Percentiles rank a stretch among this genome's conserved stretches.
These are phyloP conservation scores for Ashinkailepas kermadecensis DNA, from an alignment of 2,888 invertebrate genomes.

Conservation along the genomic window DNA sequence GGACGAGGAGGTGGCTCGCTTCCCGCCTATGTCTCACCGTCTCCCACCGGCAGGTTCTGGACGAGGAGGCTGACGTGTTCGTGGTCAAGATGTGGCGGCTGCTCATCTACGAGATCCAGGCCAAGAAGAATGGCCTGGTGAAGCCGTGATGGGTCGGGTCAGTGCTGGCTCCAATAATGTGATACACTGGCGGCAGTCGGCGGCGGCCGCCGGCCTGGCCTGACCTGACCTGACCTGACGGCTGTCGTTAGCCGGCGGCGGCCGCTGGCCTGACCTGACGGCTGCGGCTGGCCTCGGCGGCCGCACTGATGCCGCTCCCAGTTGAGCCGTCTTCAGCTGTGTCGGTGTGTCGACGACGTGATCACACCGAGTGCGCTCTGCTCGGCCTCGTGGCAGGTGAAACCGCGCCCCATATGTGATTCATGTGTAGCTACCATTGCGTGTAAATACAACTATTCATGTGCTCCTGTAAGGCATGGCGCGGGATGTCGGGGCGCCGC, in stretches of 20 bases:
- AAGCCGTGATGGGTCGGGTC: conserved; percentile 43
- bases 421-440: conserved; percentile 1
- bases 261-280: conserved; percentile 13
- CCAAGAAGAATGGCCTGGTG: conserved; percentile 86
- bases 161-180: too few relatives aligned
- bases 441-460: not conserved
- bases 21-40: too few relatives aligned
- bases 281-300: not conserved
- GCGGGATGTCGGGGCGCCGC: too few relatives aligned
- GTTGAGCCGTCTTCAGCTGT: not conserved
- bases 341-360: not conserved
- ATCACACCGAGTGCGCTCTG: not conserved
- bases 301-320: not conserved
- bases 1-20: too few relatives aligned
- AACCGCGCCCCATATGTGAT: not conserved
- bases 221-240: too few relatives aligned
- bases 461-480: not conserved
- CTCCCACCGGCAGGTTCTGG: conserved; percentile 68
- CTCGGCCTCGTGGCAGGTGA: not conserved
- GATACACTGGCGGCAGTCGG: too few relatives aligned
- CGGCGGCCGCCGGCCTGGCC: too few relatives aligned
- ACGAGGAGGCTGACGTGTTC: conserved; percentile 99
- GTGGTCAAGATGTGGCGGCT: conserved; percentile 99
- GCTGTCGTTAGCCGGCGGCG: too few relatives aligned
- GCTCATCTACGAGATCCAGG: conserved; percentile 98